phyloP scores from a whole-genome alignment of 2,113 vertebrate genomes.

The Hypanus sabinus region DNA sequence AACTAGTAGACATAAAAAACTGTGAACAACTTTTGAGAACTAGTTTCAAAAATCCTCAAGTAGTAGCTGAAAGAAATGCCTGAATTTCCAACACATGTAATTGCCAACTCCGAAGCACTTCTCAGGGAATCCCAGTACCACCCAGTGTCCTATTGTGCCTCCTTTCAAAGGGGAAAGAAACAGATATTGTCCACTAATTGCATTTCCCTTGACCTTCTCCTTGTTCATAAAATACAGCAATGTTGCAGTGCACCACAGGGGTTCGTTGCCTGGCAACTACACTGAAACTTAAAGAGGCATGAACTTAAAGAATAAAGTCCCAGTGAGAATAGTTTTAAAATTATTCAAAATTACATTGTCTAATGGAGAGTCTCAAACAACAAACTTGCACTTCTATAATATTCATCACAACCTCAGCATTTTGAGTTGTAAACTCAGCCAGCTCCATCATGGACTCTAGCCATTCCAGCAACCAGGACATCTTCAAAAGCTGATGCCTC shows the following conservation, averaged over 20 bases:
- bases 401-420: no score
- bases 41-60: background rate
- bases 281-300: background rate
- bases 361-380: background rate
- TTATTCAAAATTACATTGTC: background rate
- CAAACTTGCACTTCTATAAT: no score
- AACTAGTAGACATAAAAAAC: background rate
- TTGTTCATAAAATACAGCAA: conserved; percentile 10
- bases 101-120: background rate
- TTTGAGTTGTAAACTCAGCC: no score
- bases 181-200: background rate
- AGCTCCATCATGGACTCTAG: no score
- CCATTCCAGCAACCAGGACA: no score
- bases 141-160: background rate
- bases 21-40: background rate
- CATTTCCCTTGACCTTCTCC: background rate
- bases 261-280: background rate
- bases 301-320: background rate
- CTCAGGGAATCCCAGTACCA: background rate
- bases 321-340: background rate
- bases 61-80: background rate
- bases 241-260: background rate
- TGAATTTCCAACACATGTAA: background rate
- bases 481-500: no score
- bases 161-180: background rate